These are phyloP conservation scores for Andinoacara biseriatus DNA, from an alignment of 2,113 vertebrate species.

Conservation along the genomic window DNA sequence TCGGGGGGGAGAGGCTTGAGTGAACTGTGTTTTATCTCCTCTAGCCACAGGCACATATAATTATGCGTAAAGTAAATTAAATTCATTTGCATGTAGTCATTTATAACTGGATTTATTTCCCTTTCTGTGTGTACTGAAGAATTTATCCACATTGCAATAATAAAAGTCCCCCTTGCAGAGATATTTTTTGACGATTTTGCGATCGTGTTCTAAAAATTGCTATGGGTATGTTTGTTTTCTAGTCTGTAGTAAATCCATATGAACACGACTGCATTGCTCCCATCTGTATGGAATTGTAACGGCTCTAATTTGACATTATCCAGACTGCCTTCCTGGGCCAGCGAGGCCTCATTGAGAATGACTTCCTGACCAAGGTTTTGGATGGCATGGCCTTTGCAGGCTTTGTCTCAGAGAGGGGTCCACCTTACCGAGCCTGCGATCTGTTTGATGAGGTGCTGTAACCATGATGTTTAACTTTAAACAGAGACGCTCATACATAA, in stretches of 20 bases:
- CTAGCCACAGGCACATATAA: conserved; percentile 58
- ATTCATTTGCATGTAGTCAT: conserved; percentile 61
- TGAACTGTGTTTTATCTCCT: conserved; percentile 60
- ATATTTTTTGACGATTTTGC: conserved; percentile 25
- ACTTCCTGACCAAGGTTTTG: conserved; percentile 97
- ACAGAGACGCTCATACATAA: not conserved
- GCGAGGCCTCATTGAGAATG: conserved; percentile 95
- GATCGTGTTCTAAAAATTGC: conserved; percentile 37
- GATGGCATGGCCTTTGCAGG: conserved; percentile 99
- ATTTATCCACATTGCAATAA: conserved; percentile 26
- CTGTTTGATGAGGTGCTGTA: conserved; percentile 96
- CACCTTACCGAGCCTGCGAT: conserved; percentile 94
- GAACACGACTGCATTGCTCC: conserved; percentile 34
- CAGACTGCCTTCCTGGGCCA: conserved; percentile 97
- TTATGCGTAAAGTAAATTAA: conserved; percentile 58
- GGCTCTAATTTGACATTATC: conserved; percentile 64
- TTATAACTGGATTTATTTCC: conserved; percentile 50
- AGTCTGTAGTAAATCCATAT: conserved; percentile 42
- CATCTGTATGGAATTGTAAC: conserved; percentile 59
- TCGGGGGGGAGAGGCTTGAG: conserved; percentile 34
- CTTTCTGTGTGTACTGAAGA: conserved; percentile 14
- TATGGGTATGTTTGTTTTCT: conserved; percentile 36
- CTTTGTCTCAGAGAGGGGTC: conserved; percentile 96
- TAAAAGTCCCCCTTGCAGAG: conserved; percentile 32
- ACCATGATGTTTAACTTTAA: not conserved